These are phyloP conservation scores for Stigmatopora nigra DNA, from an alignment of 2,113 vertebrate species.

Conservation along the genomic window DNA sequence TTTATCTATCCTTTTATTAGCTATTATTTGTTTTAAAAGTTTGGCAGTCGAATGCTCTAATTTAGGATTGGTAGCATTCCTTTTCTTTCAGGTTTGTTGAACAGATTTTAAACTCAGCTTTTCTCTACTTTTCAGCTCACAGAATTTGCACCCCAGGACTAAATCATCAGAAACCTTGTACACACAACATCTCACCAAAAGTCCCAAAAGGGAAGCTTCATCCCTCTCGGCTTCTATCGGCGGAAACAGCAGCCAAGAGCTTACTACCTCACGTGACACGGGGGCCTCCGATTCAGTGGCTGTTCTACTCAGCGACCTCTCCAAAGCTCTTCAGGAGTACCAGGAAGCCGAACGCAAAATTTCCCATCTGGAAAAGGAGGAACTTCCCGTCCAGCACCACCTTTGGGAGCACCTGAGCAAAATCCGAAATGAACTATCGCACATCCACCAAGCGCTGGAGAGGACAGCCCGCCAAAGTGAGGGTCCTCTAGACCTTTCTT, in stretches of 20 bases:
- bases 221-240: conserved; percentile 17
- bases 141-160: conserved; percentile 43
- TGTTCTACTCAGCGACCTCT: conserved; percentile 77
- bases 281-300: conserved; percentile 64
- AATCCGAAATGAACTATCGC: conserved; percentile 84
- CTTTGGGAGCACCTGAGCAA: conserved; percentile 86
- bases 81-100: neutral
- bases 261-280: conserved; percentile 40
- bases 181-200: conserved; percentile 36
- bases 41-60: no score
- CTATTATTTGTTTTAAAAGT: no score
- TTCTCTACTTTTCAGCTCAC: conserved; percentile 36
- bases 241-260: conserved; percentile 28
- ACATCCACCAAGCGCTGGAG: conserved; percentile 85
- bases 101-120: neutral
- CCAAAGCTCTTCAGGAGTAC: conserved; percentile 82
- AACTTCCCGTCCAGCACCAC: conserved; percentile 75
- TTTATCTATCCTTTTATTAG: no score
- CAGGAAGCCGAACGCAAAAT: conserved; percentile 81
- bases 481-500: conserved; percentile 83
- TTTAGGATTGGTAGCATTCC: no score
- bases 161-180: conserved; percentile 60
- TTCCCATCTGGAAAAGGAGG: conserved; percentile 73
- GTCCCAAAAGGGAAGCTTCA: conserved; percentile 41
- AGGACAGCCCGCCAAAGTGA: conserved; percentile 70